A percentile compares a stretch with the other conserved stretches of the same genome.
Evolutionary conservation across 2,797 vertebrate species (phyloP).

Genomic region (Poeciliopsis paucimaculata): DNA sequence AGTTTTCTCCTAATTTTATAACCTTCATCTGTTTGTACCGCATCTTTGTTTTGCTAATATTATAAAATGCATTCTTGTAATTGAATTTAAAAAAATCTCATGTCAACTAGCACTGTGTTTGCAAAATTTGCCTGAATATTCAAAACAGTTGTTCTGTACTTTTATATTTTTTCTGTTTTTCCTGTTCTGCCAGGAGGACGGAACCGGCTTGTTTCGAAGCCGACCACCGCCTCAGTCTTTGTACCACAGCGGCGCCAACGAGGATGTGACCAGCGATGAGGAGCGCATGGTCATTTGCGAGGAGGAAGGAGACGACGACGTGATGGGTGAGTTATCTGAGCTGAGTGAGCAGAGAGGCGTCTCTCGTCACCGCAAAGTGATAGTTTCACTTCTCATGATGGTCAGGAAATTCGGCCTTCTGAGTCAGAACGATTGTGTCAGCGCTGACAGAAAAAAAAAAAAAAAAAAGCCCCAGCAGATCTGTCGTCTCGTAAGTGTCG

Average conservation of each 20-base stretch:
- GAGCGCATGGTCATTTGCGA: constrained; percentile 97
- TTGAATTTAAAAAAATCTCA: too few relatives aligned
- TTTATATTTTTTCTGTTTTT: not conserved
- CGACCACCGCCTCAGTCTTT: constrained; percentile 41
- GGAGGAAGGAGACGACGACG: constrained; percentile 94
- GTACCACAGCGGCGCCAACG: constrained; percentile 82
- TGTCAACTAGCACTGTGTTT: too few relatives aligned
- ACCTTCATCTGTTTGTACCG: not conserved
- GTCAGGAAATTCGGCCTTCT: constrained; percentile 13
- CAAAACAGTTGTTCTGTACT: not conserved
- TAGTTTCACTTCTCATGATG: constrained; percentile 48
- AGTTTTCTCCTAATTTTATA: not conserved
- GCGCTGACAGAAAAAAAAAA: not conserved
- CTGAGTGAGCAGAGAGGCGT: not conserved
- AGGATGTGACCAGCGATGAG: constrained; percentile 95
- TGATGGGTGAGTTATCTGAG: constrained; percentile 86
- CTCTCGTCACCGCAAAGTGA: constrained; percentile 15
- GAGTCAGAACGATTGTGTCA: constrained; percentile 13
- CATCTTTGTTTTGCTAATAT: not conserved
- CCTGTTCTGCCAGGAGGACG: constrained; percentile 65
- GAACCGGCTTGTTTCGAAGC: constrained; percentile 51
- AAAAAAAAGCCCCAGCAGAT: not conserved
- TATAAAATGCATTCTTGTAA: not conserved
- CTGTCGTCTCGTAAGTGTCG: constrained; percentile 24
- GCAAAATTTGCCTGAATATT: too few relatives aligned